These are phyloP conservation scores for Stegastes partitus DNA, from an alignment of 2,113 vertebrate genomes.

Conservation along the genomic window DNA sequence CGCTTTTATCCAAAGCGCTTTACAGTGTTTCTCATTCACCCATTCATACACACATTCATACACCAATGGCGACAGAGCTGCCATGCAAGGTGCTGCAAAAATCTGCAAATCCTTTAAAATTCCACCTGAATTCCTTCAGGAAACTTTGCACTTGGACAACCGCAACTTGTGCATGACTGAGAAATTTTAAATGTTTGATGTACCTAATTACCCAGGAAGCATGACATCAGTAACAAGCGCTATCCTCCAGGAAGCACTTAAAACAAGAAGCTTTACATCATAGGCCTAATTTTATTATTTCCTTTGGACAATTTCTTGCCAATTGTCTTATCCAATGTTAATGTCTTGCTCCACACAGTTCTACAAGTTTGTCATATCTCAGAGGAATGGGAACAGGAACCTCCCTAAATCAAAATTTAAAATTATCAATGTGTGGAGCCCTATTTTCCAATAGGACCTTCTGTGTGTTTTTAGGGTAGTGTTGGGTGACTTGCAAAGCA, in stretches of 20 bases:
- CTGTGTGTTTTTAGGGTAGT: neutral
- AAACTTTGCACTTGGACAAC: slow-evolving; percentile 15
- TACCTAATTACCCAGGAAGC: slow-evolving; percentile 34
- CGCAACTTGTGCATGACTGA: neutral
- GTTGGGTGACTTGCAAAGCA: neutral
- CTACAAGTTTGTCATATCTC: neutral
- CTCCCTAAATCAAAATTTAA: neutral
- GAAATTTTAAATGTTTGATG: slow-evolving; percentile 29
- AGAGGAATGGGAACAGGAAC: neutral
- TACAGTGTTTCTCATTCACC: too few species aligned
- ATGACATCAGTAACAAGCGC: slow-evolving; percentile 12
- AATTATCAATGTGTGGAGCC: neutral
- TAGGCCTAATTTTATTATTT: neutral
- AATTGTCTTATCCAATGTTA: slow-evolving; percentile 2
- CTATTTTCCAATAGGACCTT: neutral
- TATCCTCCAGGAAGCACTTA: slow-evolving; percentile 2
- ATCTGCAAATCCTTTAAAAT: neutral
- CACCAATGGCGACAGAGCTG: too few species aligned
- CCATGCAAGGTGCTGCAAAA: too few species aligned
- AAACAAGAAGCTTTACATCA: neutral
- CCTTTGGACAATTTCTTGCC: neutral
- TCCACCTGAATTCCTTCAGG: neutral
- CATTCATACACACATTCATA: too few species aligned
- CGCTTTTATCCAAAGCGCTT: too few species aligned
- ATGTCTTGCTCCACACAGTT: neutral